A percentile compares a stretch with the other conserved stretches of the same genome.
These are phyloP conservation scores for Plutomurus gul DNA, from an alignment of 1,140 invertebrate genomes.

Conservation along the genomic window DNA sequence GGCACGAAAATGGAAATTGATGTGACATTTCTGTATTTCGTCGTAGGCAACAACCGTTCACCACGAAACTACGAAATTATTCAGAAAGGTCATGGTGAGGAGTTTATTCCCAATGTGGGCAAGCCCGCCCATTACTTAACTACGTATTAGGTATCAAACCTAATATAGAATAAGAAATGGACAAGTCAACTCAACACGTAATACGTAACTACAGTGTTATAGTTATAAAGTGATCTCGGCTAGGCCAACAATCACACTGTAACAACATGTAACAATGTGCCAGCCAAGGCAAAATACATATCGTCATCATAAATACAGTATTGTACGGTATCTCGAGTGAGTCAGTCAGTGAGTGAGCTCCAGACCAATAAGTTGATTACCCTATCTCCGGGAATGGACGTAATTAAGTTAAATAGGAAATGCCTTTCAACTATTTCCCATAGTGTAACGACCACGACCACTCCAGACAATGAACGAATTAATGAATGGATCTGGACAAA, in stretches of 20 bases:
- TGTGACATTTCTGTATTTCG: conserved; percentile 27
- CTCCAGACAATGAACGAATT: too few relatives aligned
- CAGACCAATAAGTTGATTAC: not conserved
- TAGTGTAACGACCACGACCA: too few relatives aligned
- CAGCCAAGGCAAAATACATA: not conserved
- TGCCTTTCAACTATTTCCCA: too few relatives aligned
- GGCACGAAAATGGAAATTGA: conserved; percentile 20
- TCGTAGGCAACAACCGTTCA: conserved; percentile 37
- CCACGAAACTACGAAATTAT: conserved; percentile 45
- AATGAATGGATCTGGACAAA: too few relatives aligned
- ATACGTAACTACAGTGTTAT: conserved; percentile 25
- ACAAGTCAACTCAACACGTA: conserved; percentile 32
- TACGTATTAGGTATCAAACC: conserved; percentile 52
- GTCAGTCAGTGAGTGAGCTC: too few relatives aligned
- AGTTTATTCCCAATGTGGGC: conserved; percentile 39
- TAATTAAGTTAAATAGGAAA: conserved; percentile 13
- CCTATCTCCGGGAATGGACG: not conserved
- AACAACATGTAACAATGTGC: not conserved
- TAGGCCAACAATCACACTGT: not conserved
- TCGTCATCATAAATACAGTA: not conserved
- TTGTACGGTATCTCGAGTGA: conserved; percentile 18
- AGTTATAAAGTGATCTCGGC: conserved; percentile 1
- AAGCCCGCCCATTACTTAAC: conserved; percentile 43
- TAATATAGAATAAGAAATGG: conserved; percentile 50
- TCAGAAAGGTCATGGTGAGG: conserved; percentile 52